These are phyloP conservation scores for Anarsia innoxiella DNA, from an alignment of 2,888 invertebrate genomes.

Conservation along the genomic window DNA sequence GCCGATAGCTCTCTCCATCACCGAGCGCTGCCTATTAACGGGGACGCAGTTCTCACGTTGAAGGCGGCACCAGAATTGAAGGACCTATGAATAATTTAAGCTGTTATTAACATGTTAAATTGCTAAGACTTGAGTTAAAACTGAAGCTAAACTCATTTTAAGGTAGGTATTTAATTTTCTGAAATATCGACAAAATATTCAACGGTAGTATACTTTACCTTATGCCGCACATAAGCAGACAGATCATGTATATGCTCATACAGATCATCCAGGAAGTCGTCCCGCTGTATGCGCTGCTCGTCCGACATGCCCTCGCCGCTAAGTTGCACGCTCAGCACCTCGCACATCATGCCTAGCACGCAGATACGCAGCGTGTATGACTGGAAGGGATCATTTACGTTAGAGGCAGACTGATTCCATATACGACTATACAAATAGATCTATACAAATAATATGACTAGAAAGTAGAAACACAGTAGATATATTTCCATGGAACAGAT, in stretches of 20 bases:
- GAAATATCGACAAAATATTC: no score
- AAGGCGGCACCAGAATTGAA: conserved; percentile 88
- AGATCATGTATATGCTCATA: conserved; percentile 89
- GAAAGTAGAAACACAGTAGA: no score
- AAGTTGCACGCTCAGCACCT: conserved; percentile 82
- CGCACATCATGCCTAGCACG: conserved; percentile 87
- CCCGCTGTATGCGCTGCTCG: conserved; percentile 79
- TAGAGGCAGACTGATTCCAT: no score
- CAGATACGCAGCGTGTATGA: conserved; percentile 84
- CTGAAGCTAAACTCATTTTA: no score
- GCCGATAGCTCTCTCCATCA: conserved; percentile 80
- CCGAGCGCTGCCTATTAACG: conserved; percentile 78
- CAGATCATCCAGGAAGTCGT: conserved; percentile 86
- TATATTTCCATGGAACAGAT: no score
- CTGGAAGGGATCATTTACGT: conserved; percentile 49
- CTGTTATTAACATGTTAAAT: no score
- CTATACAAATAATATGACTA: no score
- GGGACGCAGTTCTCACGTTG: conserved; percentile 88
- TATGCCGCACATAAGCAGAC: conserved; percentile 90
- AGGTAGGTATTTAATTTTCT: no score
- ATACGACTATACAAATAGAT: no score
- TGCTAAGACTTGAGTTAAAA: no score
- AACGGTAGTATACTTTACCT: conserved; percentile 68
- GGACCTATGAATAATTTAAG: no score
- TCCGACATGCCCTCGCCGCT: conserved; percentile 82